phyloP scores from a whole-genome alignment of 1,140 invertebrate species.

The Papilio glaucus region DNA sequence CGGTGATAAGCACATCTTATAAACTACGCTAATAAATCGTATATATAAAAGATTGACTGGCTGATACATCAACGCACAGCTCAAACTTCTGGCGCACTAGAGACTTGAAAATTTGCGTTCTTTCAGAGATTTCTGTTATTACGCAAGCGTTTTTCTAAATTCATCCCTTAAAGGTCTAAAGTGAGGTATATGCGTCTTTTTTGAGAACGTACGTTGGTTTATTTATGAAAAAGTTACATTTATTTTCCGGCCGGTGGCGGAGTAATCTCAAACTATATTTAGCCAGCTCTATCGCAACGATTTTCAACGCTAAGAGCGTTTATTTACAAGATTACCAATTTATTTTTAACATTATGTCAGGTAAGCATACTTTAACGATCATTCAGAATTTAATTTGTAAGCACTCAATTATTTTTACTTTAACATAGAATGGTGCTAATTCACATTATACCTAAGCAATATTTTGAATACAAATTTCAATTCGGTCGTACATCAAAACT shows the following conservation, averaged over 20 bases:
- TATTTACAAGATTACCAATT: conserved; percentile 1
- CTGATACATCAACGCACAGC: too few species aligned
- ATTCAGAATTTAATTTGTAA: background rate
- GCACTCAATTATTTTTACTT: background rate
- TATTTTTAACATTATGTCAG: background rate
- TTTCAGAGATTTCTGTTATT: too few species aligned
- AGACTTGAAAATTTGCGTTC: too few species aligned
- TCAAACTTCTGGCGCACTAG: too few species aligned
- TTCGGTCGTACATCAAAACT: too few species aligned
- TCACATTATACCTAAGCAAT: too few species aligned
- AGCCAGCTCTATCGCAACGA: background rate
- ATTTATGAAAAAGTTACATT: background rate
- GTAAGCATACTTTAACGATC: background rate
- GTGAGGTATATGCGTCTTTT: background rate
- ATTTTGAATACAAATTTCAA: background rate
- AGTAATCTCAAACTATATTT: conserved; percentile 5
- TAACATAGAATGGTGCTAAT: too few species aligned
- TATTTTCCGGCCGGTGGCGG: background rate
- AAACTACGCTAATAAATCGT: too few species aligned
- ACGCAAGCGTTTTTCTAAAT: background rate
- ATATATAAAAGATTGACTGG: too few species aligned
- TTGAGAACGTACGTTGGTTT: conserved; percentile 2
- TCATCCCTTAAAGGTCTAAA: background rate
- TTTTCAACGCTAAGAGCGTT: background rate
- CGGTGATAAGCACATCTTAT: too few species aligned